Base-by-base conservation (phyloP, 2,113 vertebrate genomes). In the Pipa parva region DNA sequence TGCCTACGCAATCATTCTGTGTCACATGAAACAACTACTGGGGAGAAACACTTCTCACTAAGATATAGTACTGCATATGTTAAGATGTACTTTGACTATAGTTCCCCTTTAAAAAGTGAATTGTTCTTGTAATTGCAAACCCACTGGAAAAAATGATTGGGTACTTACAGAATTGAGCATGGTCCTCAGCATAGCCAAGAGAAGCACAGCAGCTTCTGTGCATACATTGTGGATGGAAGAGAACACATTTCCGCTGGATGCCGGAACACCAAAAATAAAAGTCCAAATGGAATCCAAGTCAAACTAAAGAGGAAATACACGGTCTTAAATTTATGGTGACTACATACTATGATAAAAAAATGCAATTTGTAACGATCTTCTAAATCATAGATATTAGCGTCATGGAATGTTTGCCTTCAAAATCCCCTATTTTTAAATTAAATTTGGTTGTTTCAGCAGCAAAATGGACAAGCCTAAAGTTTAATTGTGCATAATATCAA, bases 261-360 rank as follows among this genome's bases (percentile, higher is more conserved):
- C 94, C 3, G 95, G 96, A 37, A 97, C 89, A 7, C 97, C 96
- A 28, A 99, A 98, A 84, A 98, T 98, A 73, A 96, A 97, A 0
- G 92, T 93, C 97, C 97, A 99, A 77, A 99, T 95, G 55, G 97
- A 99, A 74, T 99, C 96, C 76, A 99, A 87, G 72, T 98, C 96
- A 80, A 99, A 99, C 97, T 98, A 82, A 18, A 63, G 39, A 58
- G 61, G 7, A 17, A 63, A 37, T 11, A n/a, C 12, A 29, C 2
- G 6, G 0, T 54, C 18, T 54, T 12, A 69, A 9, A 42, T 42
- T 45, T 29, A 11, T 28, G 48, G 13, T 31, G 42, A 24, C 24
- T 29, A 8, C 22, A 25, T n/a, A 42, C 18, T n/a, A 28, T 22
- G 25, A 28, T 42, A 42, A 51, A 12, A 58, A 27, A 7, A 15